phyloP scores from a whole-genome alignment of 2,888 invertebrate species.

The Xestia sexstrigata region DNA sequence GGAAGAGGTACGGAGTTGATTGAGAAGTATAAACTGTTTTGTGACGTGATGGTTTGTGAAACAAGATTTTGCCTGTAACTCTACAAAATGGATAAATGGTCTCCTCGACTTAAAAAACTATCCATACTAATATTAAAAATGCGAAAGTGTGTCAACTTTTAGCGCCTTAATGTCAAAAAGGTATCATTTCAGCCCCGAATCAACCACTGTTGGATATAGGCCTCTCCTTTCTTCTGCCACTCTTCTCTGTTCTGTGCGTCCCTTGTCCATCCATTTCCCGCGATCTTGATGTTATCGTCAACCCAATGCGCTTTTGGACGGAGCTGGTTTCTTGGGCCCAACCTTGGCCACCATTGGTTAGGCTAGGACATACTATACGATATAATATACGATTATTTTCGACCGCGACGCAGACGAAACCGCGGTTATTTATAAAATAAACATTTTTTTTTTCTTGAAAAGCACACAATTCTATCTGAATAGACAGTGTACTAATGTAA shows the following conservation, averaged over 20 bases:
- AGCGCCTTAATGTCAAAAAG: background rate
- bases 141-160: background rate
- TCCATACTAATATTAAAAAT: background rate
- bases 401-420: background rate
- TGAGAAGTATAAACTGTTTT: background rate
- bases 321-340: no score
- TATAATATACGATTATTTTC: no score
- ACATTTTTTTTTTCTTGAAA: background rate
- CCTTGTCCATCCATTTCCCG: no score
- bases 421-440: background rate
- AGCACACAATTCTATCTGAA: background rate
- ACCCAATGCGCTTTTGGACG: no score
- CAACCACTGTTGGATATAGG: no score
- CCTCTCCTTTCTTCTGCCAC: no score
- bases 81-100: no score
- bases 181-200: background rate
- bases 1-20: background rate
- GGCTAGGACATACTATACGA: no score
- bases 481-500: slow-evolving; percentile 10
- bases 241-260: no score
- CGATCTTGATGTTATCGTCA: no score
- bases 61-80: background rate
- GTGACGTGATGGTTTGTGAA: background rate
- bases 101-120: background rate
- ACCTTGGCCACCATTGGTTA: background rate